These are phyloP conservation scores for Drosophila putrida DNA, from an alignment of 2,888 invertebrate genomes.

Conservation along the genomic window DNA sequence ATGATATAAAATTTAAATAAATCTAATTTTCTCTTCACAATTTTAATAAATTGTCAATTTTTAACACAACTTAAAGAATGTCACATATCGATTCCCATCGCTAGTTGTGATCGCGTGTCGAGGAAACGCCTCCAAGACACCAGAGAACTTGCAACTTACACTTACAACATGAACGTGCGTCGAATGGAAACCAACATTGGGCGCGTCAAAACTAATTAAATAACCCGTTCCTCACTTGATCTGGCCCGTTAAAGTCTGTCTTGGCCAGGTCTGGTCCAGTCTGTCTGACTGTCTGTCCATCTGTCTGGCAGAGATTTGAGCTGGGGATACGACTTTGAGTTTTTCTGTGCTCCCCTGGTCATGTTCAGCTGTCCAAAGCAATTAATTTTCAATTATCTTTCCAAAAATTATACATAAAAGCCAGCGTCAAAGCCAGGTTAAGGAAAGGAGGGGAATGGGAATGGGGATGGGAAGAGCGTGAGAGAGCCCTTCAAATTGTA, in stretches of 20 bases:
- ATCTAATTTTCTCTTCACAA: too few species aligned
- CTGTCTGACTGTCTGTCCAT: background rate
- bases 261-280: background rate
- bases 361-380: slow-evolving; percentile 76
- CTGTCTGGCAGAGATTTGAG: background rate
- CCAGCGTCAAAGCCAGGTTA: slow-evolving; percentile 10
- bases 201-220: slow-evolving; percentile 78
- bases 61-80: too few species aligned
- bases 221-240: slow-evolving; percentile 62
- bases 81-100: too few species aligned
- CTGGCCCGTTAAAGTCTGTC: background rate
- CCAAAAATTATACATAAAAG: slow-evolving; percentile 53
- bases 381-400: slow-evolving; percentile 78
- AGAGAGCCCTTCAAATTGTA: slow-evolving; percentile 44
- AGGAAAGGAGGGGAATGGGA: background rate
- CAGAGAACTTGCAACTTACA: slow-evolving; percentile 1
- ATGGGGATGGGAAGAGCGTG: background rate
- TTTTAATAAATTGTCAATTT: too few species aligned
- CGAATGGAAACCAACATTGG: slow-evolving; percentile 36
- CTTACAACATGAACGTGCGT: slow-evolving; percentile 15
- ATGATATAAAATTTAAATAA: too few species aligned
- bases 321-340: background rate
- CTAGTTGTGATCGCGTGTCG: slow-evolving; percentile 48
- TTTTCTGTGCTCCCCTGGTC: slow-evolving; percentile 10
- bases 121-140: slow-evolving; percentile 28